Conservation (phyloP, 1,140 invertebrate species). For the Ostrea edulis region DNA sequence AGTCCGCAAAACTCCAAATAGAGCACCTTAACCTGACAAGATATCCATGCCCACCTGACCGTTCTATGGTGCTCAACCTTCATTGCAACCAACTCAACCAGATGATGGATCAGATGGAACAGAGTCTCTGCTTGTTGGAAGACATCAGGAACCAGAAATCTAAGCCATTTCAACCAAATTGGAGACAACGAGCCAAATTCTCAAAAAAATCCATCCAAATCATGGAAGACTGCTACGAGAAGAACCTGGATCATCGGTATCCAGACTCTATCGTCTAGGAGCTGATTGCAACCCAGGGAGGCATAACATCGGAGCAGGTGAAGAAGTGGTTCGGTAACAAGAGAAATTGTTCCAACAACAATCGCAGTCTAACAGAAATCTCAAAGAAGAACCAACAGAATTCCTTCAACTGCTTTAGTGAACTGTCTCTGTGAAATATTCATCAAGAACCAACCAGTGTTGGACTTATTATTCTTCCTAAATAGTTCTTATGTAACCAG, state of each 20-base stretch:
- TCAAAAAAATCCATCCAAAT: slow-evolving; percentile 56
- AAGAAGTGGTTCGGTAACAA: slow-evolving; percentile 71
- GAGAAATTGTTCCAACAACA: slow-evolving; percentile 57
- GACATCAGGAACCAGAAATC: too few species aligned
- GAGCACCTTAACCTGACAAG: too few species aligned
- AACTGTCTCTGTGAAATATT: not conserved
- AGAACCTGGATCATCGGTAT: slow-evolving; percentile 59
- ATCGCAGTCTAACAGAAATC: too few species aligned
- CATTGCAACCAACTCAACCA: too few species aligned
- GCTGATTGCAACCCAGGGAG: slow-evolving; percentile 54
- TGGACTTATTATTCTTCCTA: too few species aligned
- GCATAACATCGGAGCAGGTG: slow-evolving; percentile 63
- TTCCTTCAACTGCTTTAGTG: slow-evolving; percentile 19
- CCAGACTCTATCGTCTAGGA: too few species aligned
- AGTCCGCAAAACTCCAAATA: too few species aligned
- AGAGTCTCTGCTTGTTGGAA: too few species aligned
- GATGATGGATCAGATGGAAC: too few species aligned
- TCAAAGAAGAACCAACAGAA: slow-evolving; percentile 60
- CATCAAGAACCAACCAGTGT: not conserved
- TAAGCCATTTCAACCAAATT: slow-evolving; percentile 44
- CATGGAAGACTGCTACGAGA: slow-evolving; percentile 65
- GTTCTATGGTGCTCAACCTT: too few species aligned
- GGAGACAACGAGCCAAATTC: slow-evolving; percentile 54
- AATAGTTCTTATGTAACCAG: too few species aligned
- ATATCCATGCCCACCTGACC: too few species aligned